phyloP scores from a whole-genome alignment of 2,888 invertebrate species.

The Lasioglossum leucozonium region DNA sequence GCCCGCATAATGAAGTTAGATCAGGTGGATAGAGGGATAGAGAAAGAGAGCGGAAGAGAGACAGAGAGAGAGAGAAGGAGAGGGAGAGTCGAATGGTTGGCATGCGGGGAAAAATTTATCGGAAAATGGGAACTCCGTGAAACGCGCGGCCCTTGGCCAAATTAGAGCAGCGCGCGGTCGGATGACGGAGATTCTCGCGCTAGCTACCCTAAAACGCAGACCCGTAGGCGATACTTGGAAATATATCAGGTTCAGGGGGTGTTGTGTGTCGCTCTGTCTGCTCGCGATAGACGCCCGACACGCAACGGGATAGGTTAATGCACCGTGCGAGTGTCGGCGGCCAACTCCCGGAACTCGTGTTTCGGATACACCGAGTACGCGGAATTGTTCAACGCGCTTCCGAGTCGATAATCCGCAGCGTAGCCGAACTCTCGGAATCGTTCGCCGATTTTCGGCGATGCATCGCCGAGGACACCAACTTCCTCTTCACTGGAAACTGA shows the following conservation, averaged over 20 bases:
- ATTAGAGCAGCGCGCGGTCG: background rate
- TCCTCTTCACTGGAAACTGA: background rate
- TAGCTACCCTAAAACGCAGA: background rate
- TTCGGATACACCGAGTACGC: background rate
- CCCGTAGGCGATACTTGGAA: background rate
- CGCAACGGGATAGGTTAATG: slow-evolving; percentile 16
- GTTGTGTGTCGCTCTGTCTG: background rate
- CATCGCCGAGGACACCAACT: background rate
- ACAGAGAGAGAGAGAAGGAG: background rate
- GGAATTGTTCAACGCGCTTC: background rate
- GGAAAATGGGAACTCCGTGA: background rate
- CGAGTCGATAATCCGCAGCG: background rate
- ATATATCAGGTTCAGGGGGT: background rate
- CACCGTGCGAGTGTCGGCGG: background rate
- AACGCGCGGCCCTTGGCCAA: background rate
- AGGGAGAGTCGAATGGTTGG: background rate
- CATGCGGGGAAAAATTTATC: slow-evolving; percentile 13
- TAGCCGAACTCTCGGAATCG: background rate
- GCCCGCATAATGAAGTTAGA: slow-evolving; percentile 40
- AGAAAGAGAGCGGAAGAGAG: background rate
- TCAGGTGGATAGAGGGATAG: background rate
- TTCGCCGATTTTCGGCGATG: background rate
- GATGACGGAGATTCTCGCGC: background rate
- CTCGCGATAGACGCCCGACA: slow-evolving; percentile 9
- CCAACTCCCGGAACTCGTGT: background rate